Evolutionary conservation across 2,797 vertebrate genomes (phyloP).

Genomic region (Peromyscus attwateri): DNA sequence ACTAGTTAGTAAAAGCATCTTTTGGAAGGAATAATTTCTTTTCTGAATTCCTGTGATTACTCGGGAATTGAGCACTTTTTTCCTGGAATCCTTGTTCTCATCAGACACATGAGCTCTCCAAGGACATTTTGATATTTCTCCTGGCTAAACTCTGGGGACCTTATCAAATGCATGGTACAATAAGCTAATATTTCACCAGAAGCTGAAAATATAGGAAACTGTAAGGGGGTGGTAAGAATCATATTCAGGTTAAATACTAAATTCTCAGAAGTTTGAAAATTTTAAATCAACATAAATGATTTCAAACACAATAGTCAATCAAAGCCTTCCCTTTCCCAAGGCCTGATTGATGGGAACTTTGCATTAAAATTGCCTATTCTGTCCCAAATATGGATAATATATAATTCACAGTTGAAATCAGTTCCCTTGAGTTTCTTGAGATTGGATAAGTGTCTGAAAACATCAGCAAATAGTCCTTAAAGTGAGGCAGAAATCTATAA

Average conservation of each 20-base stretch:
- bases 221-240: conserved; percentile 1
- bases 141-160: conserved; percentile 49
- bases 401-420: conserved; percentile 75
- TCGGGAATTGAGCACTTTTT: conserved; percentile 57
- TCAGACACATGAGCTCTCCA: conserved; percentile 67
- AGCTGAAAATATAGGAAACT: conserved; percentile 6
- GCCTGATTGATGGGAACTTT: conserved; percentile 61
- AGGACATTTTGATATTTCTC: conserved; percentile 63
- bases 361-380: conserved; percentile 73
- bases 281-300: conserved; percentile 58
- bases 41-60: conserved; percentile 64
- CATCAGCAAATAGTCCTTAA: conserved; percentile 81
- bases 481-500: conserved; percentile 79
- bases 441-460: conserved; percentile 82
- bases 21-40: conserved; percentile 13
- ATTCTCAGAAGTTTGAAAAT: conserved; percentile 57
- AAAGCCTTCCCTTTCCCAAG: conserved; percentile 58
- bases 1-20: conserved; percentile 50
- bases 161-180: conserved; percentile 57
- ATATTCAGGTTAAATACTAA: conserved; percentile 69
- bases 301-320: conserved; percentile 66
- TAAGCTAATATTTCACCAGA: conserved; percentile 64
- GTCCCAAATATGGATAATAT: conserved; percentile 74
- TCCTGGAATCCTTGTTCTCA: conserved; percentile 32
- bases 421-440: conserved; percentile 78